Evolutionary conservation across 2,888 invertebrate genomes (phyloP), one percentile per base, ranked within the genome.

Genomic region (Cerastis rubricosa): DNA sequence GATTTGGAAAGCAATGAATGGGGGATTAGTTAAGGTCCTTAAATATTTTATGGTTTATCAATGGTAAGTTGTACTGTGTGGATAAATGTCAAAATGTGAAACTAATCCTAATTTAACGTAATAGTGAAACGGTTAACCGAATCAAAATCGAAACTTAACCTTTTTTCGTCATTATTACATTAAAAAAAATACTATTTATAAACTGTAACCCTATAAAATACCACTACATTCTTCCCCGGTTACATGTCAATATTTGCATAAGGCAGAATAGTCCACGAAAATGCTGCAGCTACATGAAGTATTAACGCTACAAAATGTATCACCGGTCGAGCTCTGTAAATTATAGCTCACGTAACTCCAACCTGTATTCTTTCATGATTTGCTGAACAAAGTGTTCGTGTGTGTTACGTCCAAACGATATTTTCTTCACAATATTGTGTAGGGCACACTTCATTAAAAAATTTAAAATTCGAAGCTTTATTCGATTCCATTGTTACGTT

Each of bases 391-490:
- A n/a, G 61, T 70, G 80, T 47, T 90, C 71, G 91, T 94, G 89
- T 92, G 92, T 94, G 88, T 89, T 86, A 72, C 71, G 71, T 83
- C 78, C 87, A 90, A 92, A 85, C 89, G 88, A 91, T 95, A 94
- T 94, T 95, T 96, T 93, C 93, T 90, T 93, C 93, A 94, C 93
- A 94, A 93, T 94, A 95, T 94, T 93, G 93, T 94, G 92, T 92
- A 91, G 92, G 92, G 89, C 92, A 91, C 92, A 95, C 94, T 96
- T 95, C 95, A 96, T 96, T 96, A 95, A 95, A 94, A 94, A 94
- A 92, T 90, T 93, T 94, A 92, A 94, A 95, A 94, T 94, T 94
- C 94, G 91, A 91, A 90, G 90, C 94, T 93, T 95, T 95, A 95
- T 95, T 93, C 92, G 92, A 91, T 85, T 88, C 91, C 91, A 93